Evolutionary conservation across 2,888 invertebrate genomes (phyloP).

Genomic region (Entomobrya multifasciata): DNA sequence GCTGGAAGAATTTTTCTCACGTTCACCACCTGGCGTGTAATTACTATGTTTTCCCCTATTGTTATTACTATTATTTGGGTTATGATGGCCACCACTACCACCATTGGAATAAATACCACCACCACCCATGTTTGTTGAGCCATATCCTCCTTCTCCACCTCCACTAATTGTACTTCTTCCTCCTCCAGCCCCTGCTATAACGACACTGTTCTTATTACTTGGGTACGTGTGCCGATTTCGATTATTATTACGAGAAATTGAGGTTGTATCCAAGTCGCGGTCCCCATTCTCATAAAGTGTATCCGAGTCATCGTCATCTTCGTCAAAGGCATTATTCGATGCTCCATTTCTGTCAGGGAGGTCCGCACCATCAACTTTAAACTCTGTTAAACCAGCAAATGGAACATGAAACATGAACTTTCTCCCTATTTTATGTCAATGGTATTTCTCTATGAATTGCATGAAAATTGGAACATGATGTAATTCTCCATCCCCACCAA

Average conservation of each 20-base stretch:
- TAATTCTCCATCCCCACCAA: neutral
- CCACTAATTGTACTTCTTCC: slow-evolving; percentile 1
- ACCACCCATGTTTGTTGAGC: slow-evolving; percentile 24
- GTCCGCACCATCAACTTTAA: slow-evolving; percentile 59
- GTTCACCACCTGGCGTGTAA: slow-evolving; percentile 63
- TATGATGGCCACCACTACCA: slow-evolving; percentile 31
- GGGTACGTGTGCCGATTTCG: slow-evolving; percentile 55
- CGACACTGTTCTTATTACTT: slow-evolving; percentile 44
- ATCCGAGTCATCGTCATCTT: slow-evolving; percentile 55
- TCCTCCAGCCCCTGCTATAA: slow-evolving; percentile 53
- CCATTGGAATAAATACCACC: slow-evolving; percentile 31
- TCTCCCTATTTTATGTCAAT: neutral
- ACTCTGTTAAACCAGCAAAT: slow-evolving; percentile 43
- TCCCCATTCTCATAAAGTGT: slow-evolving; percentile 10
- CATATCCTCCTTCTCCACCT: neutral
- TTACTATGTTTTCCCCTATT: slow-evolving; percentile 59
- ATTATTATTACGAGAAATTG: slow-evolving; percentile 49
- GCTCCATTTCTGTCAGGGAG: slow-evolving; percentile 49
- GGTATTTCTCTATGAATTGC: neutral
- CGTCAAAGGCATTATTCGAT: slow-evolving; percentile 48
- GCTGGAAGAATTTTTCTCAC: slow-evolving; percentile 40
- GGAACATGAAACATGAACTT: slow-evolving; percentile 10
- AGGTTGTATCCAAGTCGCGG: slow-evolving; percentile 37
- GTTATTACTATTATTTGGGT: slow-evolving; percentile 31
- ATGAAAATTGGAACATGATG: slow-evolving; percentile 38